Base-by-base conservation (phyloP, 2,888 invertebrate genomes). In the Ametastegia equiseti region DNA sequence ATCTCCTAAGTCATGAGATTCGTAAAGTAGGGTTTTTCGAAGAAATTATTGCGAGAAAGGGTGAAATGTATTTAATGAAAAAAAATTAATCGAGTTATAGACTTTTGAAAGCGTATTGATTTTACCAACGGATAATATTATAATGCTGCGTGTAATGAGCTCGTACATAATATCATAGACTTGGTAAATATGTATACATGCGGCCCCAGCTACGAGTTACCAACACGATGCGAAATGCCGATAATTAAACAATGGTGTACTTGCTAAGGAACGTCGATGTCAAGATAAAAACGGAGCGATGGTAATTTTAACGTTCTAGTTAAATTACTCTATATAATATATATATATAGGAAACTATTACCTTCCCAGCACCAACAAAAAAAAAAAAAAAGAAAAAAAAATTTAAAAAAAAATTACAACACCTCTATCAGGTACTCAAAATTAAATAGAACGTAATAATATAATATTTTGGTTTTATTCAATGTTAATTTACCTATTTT, bases 231-330 rank as follows among this genome's bases (percentile, higher is more conserved):
- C 11, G 1, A 67, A 19, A 65, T 67, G 19, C 19, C 19, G 39
- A 67, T 67, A 23, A 67, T 36, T 60, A 60, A 60, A 60, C 30
- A 60, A 27, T 23, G 60, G 60, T 23, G 30, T 60, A 39, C n/a
- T 39, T 39, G 36, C 23, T 39, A 11, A 36, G 39, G 19, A 67
- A 67, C 39, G n/a, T 67, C 15, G 39, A 65, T 65, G 67, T 67
- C 36, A n/a, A n/a, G 39, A 67, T 36, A 67, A 39, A 19, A 39
- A 23, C 39, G 39, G 23, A 67, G 39, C n/a, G 67, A 67, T n/a
- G 67, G 67, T 67, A 67, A 67, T 67, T 67, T 67, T 67, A 67
- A 67, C 67, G 67, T 67, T 67, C 67, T 67, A 67, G 67, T 67
- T 67, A 67, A 67, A 67, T 67, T 36, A 67, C 67, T 67, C 67